Base-by-base conservation (phyloP, 2,113 vertebrate genomes). In the Mesembrinibis cayennensis region DNA sequence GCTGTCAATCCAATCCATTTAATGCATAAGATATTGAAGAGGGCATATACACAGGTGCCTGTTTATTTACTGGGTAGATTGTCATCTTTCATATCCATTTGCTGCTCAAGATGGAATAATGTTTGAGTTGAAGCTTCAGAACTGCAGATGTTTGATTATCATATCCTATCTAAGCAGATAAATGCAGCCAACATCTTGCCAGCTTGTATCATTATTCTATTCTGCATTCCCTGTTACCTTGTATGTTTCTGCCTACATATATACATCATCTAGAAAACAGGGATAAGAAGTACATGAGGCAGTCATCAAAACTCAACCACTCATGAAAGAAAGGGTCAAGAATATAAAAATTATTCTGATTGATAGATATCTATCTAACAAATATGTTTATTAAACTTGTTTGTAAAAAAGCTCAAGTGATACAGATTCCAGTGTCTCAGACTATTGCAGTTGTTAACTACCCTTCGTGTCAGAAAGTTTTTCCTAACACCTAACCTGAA, bases 71-170 rank as follows among this genome's bases (percentile, higher is more conserved):
- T 81, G 72, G 19, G 13, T 58, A 49, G 34, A 62, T 58, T 83
- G 36, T 58, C 19, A 62, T 63, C 11, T 85, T 79, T 82, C 76
- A 55, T 76, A 92, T 61, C 10, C 19, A 62, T 83, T 92, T 96
- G 66, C 79, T 89, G 45, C 59, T 92, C 76, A 86, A 73, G 67
- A 77, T 30, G 23, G 62, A 90, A 53, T 79, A 87, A 50, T 62
- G 5, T 86, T 83, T 80, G 71, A 80, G 25, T 27, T 77, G 79
- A 77, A 58, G 29, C 59, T 80, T 66, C 50, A 58, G 66, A 92
- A 27, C 6, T 92, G 67, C 86, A 95, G 77, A 59, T 89, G 38
- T 92, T 73, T 90, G 72, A 91, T 97, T 83, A 90, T 58, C 40
- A 49, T 66, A 73, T 53, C 14, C 14, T 88, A 47, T 40, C 49